A percentile compares a stretch with the other conserved stretches of the same genome.
Conservation (phyloP, 2,888 invertebrate species). For the Tetranychus truncatus region DNA sequence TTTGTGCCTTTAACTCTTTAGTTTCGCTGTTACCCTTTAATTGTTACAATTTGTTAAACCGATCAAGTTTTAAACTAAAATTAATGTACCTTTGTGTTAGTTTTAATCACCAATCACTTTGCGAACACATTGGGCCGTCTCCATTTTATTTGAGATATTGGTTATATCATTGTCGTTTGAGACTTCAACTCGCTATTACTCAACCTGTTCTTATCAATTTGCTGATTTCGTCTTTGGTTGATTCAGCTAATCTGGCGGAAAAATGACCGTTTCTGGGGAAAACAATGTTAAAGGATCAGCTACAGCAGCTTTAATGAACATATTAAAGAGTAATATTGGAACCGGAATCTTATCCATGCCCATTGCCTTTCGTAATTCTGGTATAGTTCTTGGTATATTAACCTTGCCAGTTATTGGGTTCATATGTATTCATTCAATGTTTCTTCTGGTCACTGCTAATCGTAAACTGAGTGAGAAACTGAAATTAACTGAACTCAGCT, state of each 20-base stretch:
- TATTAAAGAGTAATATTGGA: constrained; percentile 6
- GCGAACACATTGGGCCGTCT: no score
- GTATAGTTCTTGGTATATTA: constrained; percentile 52
- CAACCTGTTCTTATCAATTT: no score
- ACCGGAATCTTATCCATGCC: constrained; percentile 10
- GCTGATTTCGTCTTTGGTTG: background rate
- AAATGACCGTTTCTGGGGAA: background rate
- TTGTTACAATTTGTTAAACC: no score
- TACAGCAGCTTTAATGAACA: constrained; percentile 4
- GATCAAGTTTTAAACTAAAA: no score
- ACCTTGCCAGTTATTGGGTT: constrained; percentile 62
- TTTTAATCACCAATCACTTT: no score
- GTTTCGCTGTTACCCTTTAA: no score
- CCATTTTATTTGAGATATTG: background rate
- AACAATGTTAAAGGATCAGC: background rate
- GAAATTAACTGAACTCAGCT: background rate
- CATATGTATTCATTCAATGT: constrained; percentile 84
- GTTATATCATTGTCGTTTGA: background rate
- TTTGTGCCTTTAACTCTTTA: no score
- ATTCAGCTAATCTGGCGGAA: background rate
- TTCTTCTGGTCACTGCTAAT: constrained; percentile 46
- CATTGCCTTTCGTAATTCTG: constrained; percentile 66
- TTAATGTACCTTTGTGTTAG: no score
- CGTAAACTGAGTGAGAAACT: background rate
- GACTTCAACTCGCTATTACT: background rate